Conservation (phyloP, 2,888 invertebrate species). For the Lithophane socia region DNA sequence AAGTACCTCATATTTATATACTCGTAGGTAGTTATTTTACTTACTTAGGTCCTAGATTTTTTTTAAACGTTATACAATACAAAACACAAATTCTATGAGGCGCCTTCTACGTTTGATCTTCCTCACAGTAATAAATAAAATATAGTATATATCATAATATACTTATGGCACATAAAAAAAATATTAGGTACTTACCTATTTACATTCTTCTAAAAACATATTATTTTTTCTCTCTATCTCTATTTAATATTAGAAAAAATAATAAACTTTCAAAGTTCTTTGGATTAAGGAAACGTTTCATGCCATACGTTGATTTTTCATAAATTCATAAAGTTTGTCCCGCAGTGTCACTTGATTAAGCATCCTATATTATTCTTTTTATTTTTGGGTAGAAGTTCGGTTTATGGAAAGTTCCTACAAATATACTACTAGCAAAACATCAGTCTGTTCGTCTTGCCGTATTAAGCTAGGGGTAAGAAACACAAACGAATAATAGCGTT, state of each 20-base stretch:
- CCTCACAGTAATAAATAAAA: constrained; percentile 32
- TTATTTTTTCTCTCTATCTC: background rate
- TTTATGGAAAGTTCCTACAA: constrained; percentile 28
- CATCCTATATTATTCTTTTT: background rate
- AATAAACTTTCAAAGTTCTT: background rate
- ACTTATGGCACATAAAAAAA: constrained; percentile 10
- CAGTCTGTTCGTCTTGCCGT: constrained; percentile 1
- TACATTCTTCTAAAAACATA: constrained; percentile 7
- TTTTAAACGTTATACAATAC: constrained; percentile 19
- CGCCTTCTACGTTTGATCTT: constrained; percentile 3
- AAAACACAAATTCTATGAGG: constrained; percentile 24
- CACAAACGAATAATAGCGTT: background rate
- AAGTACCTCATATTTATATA: constrained; percentile 19
- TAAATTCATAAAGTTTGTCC: constrained; percentile 23
- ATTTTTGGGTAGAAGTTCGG: background rate
- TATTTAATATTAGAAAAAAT: background rate
- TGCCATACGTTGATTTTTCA: background rate
- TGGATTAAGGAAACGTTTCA: background rate
- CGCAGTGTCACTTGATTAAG: constrained; percentile 3
- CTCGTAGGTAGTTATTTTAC: constrained; percentile 14
- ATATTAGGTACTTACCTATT: background rate
- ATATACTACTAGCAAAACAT: constrained; percentile 33
- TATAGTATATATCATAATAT: constrained; percentile 4
- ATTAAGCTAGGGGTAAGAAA: background rate
- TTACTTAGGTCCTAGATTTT: constrained; percentile 27